These are phyloP conservation scores for Bubo bubo DNA, from an alignment of 2,113 vertebrate genomes.

Conservation along the genomic window DNA sequence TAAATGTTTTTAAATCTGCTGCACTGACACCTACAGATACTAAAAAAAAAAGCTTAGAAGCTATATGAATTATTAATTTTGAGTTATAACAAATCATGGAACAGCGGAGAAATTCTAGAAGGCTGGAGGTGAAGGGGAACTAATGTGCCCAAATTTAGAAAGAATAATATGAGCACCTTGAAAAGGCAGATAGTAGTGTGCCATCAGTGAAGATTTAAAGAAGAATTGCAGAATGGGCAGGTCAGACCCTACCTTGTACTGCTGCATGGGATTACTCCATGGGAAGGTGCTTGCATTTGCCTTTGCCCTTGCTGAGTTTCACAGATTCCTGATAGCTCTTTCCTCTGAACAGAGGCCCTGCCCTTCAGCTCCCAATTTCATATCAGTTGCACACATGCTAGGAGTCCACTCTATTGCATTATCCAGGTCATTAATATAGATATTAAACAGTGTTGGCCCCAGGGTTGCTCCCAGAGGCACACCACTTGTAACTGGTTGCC, in stretches of 20 bases:
- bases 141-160: constrained; percentile 32
- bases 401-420: background rate
- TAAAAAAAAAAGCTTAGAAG: constrained; percentile 16
- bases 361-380: background rate
- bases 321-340: background rate
- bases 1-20: constrained; percentile 48
- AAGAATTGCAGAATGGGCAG: background rate
- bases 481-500: background rate
- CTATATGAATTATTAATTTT: constrained; percentile 39
- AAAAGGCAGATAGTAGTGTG: background rate
- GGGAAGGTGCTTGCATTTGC: background rate
- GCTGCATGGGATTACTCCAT: background rate
- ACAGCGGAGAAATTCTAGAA: constrained; percentile 3
- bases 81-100: constrained; percentile 7
- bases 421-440: background rate
- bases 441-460: background rate
- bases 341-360: background rate
- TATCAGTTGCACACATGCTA: background rate
- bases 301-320: background rate
- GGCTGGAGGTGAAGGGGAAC: background rate
- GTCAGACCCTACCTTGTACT: background rate
- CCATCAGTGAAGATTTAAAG: background rate
- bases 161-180: background rate
- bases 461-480: background rate
- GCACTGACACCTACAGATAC: constrained; percentile 27